Evolutionary conservation across 2,797 vertebrate genomes (phyloP).

Genomic region (Crenuchus spilurus): DNA sequence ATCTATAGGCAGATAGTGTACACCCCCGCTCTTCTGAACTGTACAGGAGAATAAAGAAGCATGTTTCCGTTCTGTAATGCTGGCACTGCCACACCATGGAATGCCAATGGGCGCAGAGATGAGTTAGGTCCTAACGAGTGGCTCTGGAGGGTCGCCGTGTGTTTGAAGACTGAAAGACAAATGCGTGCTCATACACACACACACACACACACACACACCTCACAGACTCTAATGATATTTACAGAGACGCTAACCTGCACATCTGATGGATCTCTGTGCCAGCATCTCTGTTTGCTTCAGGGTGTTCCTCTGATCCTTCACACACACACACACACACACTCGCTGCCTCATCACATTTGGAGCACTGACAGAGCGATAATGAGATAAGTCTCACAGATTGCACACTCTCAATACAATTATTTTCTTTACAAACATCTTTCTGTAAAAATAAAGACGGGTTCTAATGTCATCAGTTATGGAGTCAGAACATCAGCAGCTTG

Average conservation of each 20-base stretch:
- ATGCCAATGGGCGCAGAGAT: constrained; percentile 26
- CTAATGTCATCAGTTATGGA: constrained; percentile 24
- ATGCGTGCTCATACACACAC: neutral
- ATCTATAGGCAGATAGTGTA: constrained; percentile 21
- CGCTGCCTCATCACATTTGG: constrained; percentile 37
- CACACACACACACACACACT: neutral
- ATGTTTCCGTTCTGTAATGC: neutral
- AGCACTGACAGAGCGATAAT: constrained; percentile 57
- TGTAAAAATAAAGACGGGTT: neutral
- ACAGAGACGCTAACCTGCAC: constrained; percentile 45
- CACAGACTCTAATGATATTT: constrained; percentile 41
- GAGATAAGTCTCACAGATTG: constrained; percentile 46
- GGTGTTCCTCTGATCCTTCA: constrained; percentile 43
- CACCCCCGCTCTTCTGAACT: constrained; percentile 2
- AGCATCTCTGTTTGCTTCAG: constrained; percentile 50
- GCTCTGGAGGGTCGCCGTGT: constrained; percentile 12
- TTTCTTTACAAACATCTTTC: constrained; percentile 46
- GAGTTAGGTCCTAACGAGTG: constrained; percentile 28
- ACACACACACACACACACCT: neutral
- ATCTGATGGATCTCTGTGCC: constrained; percentile 49
- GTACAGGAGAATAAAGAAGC: constrained; percentile 21
- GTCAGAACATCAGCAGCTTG: neutral
- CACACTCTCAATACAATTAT: constrained; percentile 47
- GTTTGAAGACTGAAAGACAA: constrained; percentile 10
- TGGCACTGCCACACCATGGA: neutral